Conservation (phyloP, 2,888 invertebrate genomes). For the Spodoptera exigua region DNA sequence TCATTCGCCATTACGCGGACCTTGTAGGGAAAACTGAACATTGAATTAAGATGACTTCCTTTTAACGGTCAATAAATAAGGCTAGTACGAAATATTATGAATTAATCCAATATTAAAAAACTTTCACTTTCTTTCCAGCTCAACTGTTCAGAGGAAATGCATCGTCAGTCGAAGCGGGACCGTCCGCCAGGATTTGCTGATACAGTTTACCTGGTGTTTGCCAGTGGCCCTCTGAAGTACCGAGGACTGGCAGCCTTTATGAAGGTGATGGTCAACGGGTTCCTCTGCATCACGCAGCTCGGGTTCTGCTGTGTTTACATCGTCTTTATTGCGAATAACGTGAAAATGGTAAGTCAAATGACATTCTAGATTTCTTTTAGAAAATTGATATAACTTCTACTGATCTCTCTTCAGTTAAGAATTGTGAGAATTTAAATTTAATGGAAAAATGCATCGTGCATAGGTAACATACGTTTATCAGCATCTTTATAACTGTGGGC, state of each 20-base stretch:
- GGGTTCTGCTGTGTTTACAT: slow-evolving; percentile 99
- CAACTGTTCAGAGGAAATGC: slow-evolving; percentile 92
- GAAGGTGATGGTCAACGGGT: slow-evolving; percentile 93
- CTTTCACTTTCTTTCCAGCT: slow-evolving; percentile 82
- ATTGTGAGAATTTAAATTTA: too few species aligned
- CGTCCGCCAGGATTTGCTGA: slow-evolving; percentile 93
- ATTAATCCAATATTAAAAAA: too few species aligned
- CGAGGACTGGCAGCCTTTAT: slow-evolving; percentile 90
- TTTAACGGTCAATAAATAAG: too few species aligned
- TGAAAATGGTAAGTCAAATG: slow-evolving; percentile 90
- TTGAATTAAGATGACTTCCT: too few species aligned
- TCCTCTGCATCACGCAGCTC: slow-evolving; percentile 98
- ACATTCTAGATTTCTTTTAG: background rate
- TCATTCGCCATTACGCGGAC: too few species aligned
- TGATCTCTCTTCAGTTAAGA: too few species aligned
- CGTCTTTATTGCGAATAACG: slow-evolving; percentile 96
- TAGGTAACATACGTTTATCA: too few species aligned
- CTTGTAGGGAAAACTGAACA: too few species aligned
- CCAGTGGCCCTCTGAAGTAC: slow-evolving; percentile 91
- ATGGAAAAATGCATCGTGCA: too few species aligned
- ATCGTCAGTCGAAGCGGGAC: slow-evolving; percentile 87
- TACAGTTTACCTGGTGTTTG: slow-evolving; percentile 95
- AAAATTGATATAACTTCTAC: too few species aligned
- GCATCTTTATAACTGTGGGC: too few species aligned
- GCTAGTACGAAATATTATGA: too few species aligned